phyloP scores from a whole-genome alignment of 2,888 invertebrate species.

The Campopleginae sp. region DNA sequence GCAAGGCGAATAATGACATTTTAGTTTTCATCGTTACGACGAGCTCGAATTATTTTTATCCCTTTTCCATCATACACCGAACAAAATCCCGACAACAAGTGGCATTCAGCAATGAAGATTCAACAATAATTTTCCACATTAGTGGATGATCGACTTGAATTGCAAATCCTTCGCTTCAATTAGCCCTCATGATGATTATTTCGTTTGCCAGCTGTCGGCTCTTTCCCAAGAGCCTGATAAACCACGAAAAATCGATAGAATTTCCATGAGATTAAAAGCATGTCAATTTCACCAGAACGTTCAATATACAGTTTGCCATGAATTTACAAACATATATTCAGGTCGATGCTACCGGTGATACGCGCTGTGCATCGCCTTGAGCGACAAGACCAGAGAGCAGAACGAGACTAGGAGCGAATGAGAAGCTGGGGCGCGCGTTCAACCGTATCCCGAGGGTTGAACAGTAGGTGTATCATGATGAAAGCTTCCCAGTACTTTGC shows the following conservation, averaged over 20 bases:
- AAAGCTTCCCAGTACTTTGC: slow-evolving; percentile 6
- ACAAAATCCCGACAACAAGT: too few relatives aligned
- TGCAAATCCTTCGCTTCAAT: not conserved
- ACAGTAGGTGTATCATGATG: slow-evolving; percentile 13
- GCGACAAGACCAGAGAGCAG: slow-evolving; percentile 46
- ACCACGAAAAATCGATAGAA: slow-evolving; percentile 2
- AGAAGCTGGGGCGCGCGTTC: slow-evolving; percentile 53
- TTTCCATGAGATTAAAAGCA: slow-evolving; percentile 6
- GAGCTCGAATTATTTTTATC: not conserved
- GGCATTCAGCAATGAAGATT: too few relatives aligned
- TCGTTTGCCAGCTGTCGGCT: not conserved
- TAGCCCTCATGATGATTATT: not conserved
- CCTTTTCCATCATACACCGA: not conserved
- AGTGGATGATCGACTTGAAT: not conserved
- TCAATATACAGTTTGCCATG: not conserved
- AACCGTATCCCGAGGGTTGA: slow-evolving; percentile 53
- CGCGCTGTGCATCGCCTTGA: slow-evolving; percentile 57
- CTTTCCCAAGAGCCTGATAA: not conserved
- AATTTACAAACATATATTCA: slow-evolving; percentile 9
- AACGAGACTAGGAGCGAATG: slow-evolving; percentile 22
- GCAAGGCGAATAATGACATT: not conserved
- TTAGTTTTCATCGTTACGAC: not conserved
- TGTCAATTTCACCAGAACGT: not conserved
- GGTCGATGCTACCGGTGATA: slow-evolving; percentile 52
- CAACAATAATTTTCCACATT: not conserved